Percentiles rank a stretch among this genome's conserved stretches.
Evolutionary conservation across 2,888 invertebrate genomes (phyloP).

Genomic region (Epinotia ramella): DNA sequence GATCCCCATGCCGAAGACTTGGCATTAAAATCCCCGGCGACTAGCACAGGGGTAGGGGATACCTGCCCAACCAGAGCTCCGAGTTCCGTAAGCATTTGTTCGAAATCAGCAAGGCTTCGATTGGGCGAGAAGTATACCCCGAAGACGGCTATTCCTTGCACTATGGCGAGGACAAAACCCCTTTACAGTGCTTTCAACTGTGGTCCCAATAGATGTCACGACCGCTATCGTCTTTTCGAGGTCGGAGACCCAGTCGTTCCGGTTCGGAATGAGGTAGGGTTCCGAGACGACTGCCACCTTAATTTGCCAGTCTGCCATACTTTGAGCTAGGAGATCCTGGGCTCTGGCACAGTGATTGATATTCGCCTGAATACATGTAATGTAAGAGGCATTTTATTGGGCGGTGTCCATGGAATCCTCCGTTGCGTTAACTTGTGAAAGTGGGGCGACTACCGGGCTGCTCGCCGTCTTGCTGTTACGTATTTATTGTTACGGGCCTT

Average conservation of each 20-base stretch:
- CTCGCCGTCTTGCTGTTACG: no score
- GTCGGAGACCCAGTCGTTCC: background rate
- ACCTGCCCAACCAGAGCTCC: conserved; percentile 24
- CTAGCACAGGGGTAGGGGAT: background rate
- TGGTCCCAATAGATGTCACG: background rate
- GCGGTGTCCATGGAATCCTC: no score
- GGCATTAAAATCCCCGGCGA: no score
- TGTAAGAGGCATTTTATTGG: no score
- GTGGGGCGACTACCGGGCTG: no score
- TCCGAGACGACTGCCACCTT: conserved; percentile 41
- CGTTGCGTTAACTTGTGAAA: no score
- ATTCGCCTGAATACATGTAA: background rate
- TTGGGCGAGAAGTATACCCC: conserved; percentile 51
- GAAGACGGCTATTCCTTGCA: conserved; percentile 31
- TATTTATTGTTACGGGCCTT: background rate
- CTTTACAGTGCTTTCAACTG: background rate
- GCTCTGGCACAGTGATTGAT: conserved; percentile 14
- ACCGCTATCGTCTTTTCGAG: background rate
- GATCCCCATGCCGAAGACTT: no score
- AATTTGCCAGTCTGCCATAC: conserved; percentile 36
- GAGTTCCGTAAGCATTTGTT: conserved; percentile 40
- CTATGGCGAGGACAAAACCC: conserved; percentile 44
- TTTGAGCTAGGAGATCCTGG: background rate
- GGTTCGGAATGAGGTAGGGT: background rate
- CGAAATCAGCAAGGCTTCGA: conserved; percentile 47